phyloP scores from a whole-genome alignment of 2,113 vertebrate species.

The Fregetta grallaria region DNA sequence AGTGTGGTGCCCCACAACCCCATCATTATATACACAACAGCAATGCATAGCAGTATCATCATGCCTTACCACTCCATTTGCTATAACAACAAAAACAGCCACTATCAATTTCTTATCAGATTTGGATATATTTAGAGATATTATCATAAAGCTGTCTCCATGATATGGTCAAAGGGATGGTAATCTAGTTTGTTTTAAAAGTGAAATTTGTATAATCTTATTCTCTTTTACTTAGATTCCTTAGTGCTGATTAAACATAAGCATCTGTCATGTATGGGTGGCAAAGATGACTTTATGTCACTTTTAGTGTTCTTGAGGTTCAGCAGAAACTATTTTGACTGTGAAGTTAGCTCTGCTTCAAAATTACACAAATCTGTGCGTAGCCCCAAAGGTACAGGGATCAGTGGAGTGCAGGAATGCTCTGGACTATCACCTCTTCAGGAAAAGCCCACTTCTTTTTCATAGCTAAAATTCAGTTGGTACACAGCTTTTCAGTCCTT shows the following conservation, averaged over 20 bases:
- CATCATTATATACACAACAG: not conserved
- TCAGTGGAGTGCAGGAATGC: not conserved
- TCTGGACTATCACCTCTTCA: not conserved
- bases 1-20: not conserved
- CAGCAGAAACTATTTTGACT: not conserved
- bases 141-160: not conserved
- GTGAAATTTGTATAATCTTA: constrained; percentile 16
- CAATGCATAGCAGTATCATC: not conserved
- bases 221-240: constrained; percentile 5
- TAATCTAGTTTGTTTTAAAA: constrained; percentile 33
- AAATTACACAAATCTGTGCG: not conserved
- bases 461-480: not conserved
- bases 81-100: constrained; percentile 7
- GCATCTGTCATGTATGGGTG: not conserved
- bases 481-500: not conserved
- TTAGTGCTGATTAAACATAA: not conserved
- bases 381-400: not conserved
- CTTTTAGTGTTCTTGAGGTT: not conserved
- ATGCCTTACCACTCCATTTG: constrained; percentile 7
- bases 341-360: not conserved
- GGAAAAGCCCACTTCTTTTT: not conserved
- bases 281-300: not conserved
- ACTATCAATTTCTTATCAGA: constrained; percentile 20
- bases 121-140: constrained; percentile 32
- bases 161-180: not conserved